Evolutionary conservation across 1,140 invertebrate species (phyloP), one percentile per base, ranked within the genome.

Genomic region (Ips nitidus): DNA sequence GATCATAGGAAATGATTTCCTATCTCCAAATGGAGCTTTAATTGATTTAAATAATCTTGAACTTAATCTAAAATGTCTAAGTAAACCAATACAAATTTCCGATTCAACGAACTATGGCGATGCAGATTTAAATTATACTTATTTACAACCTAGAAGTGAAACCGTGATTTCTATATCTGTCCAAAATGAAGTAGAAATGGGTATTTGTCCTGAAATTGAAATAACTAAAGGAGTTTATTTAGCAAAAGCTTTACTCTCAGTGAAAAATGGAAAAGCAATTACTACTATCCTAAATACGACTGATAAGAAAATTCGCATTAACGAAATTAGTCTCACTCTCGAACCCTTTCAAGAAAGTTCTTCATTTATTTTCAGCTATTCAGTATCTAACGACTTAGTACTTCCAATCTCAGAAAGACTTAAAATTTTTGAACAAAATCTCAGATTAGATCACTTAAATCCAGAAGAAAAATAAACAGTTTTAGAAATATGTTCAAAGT

Each of bases 371-470:
- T 40, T 43, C 22, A 70, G 39, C 1, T 43, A 38, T 47, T 40
- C 42, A 52, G 41, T 7, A 45, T 22, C 2, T 37, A 41, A 40
- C 38, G 41, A 58, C 4, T 22, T 5, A 2, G 22, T 53, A 42
- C 22, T 8, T 6, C 36, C 3, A 42, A 8, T 40, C 37, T 39
- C 22, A 56, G 38, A 61, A 8, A 41, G 65, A 53, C 3, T 71
- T 38, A 55, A 68, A 42, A 1, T 63, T 6, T 47, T 69, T 38
- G n/a, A 62, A 43, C 47, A 62, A 55, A 69, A 71, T 69, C 42
- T 72, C 3, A 37, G 65, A 55, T 22, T 70, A 41, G 43, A 72
- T 57, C 74, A 76, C 67, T 57, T 76, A 63, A 75, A 75, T 63
- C 3, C 38, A 4, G 72, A 72, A 60, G 70, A 72, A 73, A 72